Evolutionary conservation across 2,888 invertebrate genomes (phyloP), one percentile per base, ranked within the genome.

Genomic region (Dendrolimus pini): DNA sequence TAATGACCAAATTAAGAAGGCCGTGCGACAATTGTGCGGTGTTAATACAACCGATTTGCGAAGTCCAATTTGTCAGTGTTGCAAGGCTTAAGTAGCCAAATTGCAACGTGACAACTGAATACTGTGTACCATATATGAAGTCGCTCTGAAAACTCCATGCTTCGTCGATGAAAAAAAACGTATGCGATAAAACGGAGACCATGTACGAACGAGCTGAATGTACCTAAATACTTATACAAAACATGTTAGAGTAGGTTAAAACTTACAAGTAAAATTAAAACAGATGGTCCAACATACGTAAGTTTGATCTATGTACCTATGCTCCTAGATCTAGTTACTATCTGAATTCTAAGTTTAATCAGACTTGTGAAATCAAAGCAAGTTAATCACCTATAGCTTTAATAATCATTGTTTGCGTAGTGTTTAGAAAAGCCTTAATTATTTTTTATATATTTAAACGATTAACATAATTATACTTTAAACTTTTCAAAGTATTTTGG

Each of bases 131-230:
- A 14, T 14, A 14, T 65, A 59, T 62, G 63, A 65, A 63, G 59
- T 63, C 61, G 61, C 62, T 65, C 61, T 61, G 63, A 63, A 61
- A 63, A 65, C 63, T 63, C 59, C 65, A 63, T 65, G 60, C 59
- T 62, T 58, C 58, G 63, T 64, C 58, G 61, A 61, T 55, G 60
- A 62, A 61, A 58, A 59, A 60, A 62, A 53, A 57, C 42, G 42
- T 42, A 42, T 42, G 1, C 42, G 42, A 42, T 42, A 42, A 42
- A 42, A 42, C 42, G 42, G 42, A 42, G 42, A 42, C 42, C 42
- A 42, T 42, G 10, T 42, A 1, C 1, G 42, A 42, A 42, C 42
- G 42, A 10, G 42, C 42, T 41, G 55, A 55, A 55, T 41, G 41
- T 55, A 47, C 47, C 8, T 47, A 47, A 47, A 47, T 47, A 47